phyloP scores from a whole-genome alignment of 2,113 vertebrate species.

The Apodemus sylvaticus region DNA sequence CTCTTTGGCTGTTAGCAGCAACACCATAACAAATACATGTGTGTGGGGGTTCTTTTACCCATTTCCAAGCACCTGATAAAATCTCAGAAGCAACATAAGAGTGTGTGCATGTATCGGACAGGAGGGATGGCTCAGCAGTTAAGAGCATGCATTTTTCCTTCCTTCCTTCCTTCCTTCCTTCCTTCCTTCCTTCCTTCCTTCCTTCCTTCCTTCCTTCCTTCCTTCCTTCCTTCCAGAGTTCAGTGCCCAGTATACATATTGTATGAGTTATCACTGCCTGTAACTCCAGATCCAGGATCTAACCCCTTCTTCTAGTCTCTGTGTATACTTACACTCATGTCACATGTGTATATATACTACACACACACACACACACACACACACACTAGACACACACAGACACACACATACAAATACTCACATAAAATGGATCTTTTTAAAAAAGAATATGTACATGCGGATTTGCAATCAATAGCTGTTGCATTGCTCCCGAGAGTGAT shows the following conservation, averaged over 20 bases:
- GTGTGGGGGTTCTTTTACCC: background rate
- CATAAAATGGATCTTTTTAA: background rate
- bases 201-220: too few species aligned
- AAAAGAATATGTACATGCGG: background rate
- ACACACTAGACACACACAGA: too few species aligned
- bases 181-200: too few species aligned
- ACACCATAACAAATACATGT: background rate
- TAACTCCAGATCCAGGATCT: background rate
- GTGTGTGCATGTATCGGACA: background rate
- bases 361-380: too few species aligned
- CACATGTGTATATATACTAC: background rate
- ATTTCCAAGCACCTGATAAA: background rate
- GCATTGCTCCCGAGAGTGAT: background rate
- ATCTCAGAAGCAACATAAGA: background rate
- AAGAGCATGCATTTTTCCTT: background rate
- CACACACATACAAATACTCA: background rate
- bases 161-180: too few species aligned
- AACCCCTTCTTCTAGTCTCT: background rate
- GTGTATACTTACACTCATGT: background rate
- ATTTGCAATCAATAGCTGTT: constrained; percentile 11
- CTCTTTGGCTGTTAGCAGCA: background rate
- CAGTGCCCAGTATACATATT: background rate
- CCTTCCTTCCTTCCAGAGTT: background rate
- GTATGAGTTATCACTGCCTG: background rate
- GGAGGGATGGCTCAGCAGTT: background rate